These are phyloP conservation scores for Chorisops tibialis DNA, from an alignment of 2,888 invertebrate species.

Conservation along the genomic window DNA sequence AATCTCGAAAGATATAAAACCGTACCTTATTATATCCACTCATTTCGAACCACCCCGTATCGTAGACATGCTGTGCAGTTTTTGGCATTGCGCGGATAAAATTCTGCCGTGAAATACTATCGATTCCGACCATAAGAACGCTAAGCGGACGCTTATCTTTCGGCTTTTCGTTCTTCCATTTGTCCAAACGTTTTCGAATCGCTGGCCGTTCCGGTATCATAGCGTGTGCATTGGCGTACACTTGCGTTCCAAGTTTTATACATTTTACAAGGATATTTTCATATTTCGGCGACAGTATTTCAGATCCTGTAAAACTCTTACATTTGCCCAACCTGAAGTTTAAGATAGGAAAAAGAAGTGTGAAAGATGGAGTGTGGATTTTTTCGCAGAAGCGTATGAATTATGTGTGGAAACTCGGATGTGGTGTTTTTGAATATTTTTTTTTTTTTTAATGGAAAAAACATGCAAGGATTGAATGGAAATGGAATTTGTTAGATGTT, in stretches of 20 bases:
- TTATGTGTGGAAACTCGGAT: too few relatives aligned
- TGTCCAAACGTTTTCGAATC: conserved; percentile 52
- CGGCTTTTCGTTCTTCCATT: conserved; percentile 38
- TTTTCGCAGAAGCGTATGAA: too few relatives aligned
- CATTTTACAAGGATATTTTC: conserved; percentile 57
- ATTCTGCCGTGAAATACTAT: conserved; percentile 79
- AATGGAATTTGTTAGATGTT: too few relatives aligned
- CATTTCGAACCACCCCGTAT: conserved; percentile 67
- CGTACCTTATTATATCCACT: conserved; percentile 70
- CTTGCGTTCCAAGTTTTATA: conserved; percentile 42
- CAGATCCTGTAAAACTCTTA: neutral
- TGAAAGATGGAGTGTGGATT: too few relatives aligned
- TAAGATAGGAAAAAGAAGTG: neutral
- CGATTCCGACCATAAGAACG: conserved; percentile 77
- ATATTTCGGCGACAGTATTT: conserved; percentile 43
- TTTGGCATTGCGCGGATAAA: conserved; percentile 71
- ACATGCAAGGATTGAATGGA: too few relatives aligned
- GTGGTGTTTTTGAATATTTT: too few relatives aligned
- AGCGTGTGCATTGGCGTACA: conserved; percentile 55
- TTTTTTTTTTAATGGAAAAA: too few relatives aligned
- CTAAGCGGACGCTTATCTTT: conserved; percentile 54
- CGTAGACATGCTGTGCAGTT: conserved; percentile 65
- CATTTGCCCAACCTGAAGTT: conserved; percentile 9
- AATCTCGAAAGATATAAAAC: neutral
- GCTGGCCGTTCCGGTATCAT: conserved; percentile 55